These are phyloP conservation scores for Phenacoccus solenopsis DNA, from an alignment of 1,140 invertebrate species.

Conservation along the genomic window DNA sequence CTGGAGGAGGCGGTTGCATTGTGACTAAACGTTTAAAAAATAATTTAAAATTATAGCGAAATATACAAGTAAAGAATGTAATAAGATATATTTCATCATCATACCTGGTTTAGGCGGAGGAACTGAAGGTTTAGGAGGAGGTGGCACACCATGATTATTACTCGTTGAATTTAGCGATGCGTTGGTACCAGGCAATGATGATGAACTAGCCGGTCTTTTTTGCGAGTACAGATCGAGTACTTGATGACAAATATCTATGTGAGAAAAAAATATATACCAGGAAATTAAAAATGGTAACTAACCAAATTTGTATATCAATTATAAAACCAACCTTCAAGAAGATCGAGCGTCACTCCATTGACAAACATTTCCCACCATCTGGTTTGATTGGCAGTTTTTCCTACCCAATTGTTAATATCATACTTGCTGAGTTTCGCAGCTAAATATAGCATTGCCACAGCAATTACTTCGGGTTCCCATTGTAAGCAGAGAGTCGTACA, in stretches of 20 bases:
- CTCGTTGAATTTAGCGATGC: constrained; percentile 7
- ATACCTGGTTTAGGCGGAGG: neutral
- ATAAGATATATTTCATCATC: constrained; percentile 8
- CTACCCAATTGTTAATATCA: constrained; percentile 86
- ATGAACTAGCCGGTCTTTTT: constrained; percentile 17
- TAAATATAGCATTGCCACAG: constrained; percentile 92
- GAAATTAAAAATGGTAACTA: constrained; percentile 1
- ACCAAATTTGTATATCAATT: neutral
- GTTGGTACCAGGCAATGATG: constrained; percentile 3
- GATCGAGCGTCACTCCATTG: constrained; percentile 86
- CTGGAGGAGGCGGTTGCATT: constrained; percentile 16
- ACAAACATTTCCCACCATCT: constrained; percentile 98
- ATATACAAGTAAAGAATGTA: no score
- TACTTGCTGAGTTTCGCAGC: constrained; percentile 94
- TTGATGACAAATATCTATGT: constrained; percentile 89
- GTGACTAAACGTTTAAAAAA: neutral
- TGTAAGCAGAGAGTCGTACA: constrained; percentile 93
- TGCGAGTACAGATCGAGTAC: constrained; percentile 77
- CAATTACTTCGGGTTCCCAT: constrained; percentile 98
- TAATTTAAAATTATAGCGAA: no score
- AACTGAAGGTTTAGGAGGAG: constrained; percentile 9
- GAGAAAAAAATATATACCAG: constrained; percentile 22
- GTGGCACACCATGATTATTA: constrained; percentile 19
- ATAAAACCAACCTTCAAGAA: constrained; percentile 58
- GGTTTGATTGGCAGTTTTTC: constrained; percentile 61